These are phyloP conservation scores for Ictalurus furcatus DNA, from an alignment of 2,113 vertebrate species.

Conservation along the genomic window DNA sequence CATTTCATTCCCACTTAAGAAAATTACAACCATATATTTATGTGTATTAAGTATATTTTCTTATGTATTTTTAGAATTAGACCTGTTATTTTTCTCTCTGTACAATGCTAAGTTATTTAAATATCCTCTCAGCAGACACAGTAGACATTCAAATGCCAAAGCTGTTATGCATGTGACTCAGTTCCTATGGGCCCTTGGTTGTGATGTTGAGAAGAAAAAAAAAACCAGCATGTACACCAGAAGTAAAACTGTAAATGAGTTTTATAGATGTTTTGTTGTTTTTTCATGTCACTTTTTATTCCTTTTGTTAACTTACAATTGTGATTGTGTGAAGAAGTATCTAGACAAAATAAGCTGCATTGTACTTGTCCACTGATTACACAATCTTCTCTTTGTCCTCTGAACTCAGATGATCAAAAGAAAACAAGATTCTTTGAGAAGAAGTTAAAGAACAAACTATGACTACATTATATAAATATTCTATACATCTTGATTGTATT, in stretches of 20 bases:
- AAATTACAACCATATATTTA: conserved; percentile 11
- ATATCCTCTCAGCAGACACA: conserved; percentile 6
- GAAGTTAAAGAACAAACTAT: neutral
- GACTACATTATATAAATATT: neutral
- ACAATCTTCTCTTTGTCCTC: neutral
- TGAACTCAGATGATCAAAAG: neutral
- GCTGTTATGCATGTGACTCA: neutral
- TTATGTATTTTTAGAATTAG: conserved; percentile 1
- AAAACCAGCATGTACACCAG: neutral
- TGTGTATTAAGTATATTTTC: conserved; percentile 12
- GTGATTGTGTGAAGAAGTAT: neutral
- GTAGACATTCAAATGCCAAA: conserved; percentile 42
- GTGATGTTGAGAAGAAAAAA: neutral
- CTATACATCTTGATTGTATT: neutral
- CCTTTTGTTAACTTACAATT: neutral
- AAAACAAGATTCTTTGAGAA: neutral
- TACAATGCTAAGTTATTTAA: conserved; percentile 16
- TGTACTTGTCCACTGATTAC: neutral
- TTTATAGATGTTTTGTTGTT: neutral
- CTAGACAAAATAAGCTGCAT: neutral
- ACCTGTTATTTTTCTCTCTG: neutral
- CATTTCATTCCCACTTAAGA: conserved; percentile 22
- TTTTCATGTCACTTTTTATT: neutral
- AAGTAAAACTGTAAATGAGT: neutral
- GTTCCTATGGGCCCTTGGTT: neutral